A percentile compares a stretch with the other conserved stretches of the same genome.
phyloP scores from a whole-genome alignment of 2,797 vertebrate genomes.

The Chiloscyllium punctatum region DNA sequence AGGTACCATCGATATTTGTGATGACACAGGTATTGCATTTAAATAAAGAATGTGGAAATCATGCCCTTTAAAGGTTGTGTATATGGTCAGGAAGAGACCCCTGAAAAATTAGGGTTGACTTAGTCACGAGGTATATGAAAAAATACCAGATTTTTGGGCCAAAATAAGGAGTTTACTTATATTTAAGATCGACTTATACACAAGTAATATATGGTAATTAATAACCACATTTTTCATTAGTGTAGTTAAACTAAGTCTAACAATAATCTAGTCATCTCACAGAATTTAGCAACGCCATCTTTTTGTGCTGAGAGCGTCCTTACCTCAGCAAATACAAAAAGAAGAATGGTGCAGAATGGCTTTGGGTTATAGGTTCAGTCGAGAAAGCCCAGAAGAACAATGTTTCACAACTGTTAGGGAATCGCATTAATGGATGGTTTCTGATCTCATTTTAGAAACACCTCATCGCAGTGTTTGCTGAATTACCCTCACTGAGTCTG shows the following conservation, averaged over 20 bases:
- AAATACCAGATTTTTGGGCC: too few species aligned
- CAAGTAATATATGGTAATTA: too few species aligned
- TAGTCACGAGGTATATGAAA: too few species aligned
- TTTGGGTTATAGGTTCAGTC: not conserved
- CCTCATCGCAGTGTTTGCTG: not conserved
- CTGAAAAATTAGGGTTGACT: too few species aligned
- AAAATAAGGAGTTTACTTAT: too few species aligned
- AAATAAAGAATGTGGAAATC: too few species aligned
- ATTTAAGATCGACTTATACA: too few species aligned
- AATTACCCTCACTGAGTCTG: not conserved
- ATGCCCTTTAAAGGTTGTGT: too few species aligned
- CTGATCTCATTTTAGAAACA: not conserved
- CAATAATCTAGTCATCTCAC: not conserved
- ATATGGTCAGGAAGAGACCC: too few species aligned
- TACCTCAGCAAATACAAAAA: not conserved
- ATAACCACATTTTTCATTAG: not conserved
- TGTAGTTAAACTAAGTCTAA: not conserved
- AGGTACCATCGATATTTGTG: too few species aligned
- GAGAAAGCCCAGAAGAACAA: not conserved
- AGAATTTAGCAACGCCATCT: not conserved
- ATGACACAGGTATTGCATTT: too few species aligned
- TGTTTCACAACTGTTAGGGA: not conserved
- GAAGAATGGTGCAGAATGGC: not conserved
- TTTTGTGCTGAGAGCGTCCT: not conserved
- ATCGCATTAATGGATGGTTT: not conserved